Percentiles rank a stretch among this genome's conserved stretches.
Conservation (phyloP, 2,888 invertebrate species). For the Melikaiella ostensackeni region DNA sequence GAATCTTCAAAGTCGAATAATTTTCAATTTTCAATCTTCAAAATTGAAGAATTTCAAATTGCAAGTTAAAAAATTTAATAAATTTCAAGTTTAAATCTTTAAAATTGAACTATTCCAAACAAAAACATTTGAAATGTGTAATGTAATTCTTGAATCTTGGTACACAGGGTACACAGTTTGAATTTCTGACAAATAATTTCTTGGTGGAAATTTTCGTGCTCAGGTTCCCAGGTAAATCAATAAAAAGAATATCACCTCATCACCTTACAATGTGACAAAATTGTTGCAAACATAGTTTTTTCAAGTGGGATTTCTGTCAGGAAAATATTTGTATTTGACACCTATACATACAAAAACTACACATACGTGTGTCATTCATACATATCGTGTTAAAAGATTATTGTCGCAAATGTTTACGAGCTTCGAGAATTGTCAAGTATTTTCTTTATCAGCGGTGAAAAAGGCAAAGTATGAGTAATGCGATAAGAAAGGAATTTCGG, state of each 20-base stretch:
- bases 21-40: too few relatives aligned
- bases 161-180: background rate
- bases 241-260: constrained; percentile 1
- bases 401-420: constrained; percentile 9
- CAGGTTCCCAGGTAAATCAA: background rate
- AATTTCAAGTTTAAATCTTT: too few relatives aligned
- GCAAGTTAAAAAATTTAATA: too few relatives aligned
- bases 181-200: background rate
- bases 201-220: background rate
- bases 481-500: background rate
- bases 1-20: too few relatives aligned
- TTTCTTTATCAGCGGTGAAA: constrained; percentile 1
- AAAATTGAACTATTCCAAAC: too few relatives aligned
- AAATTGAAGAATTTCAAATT: too few relatives aligned
- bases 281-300: background rate
- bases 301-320: background rate
- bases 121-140: too few relatives aligned
- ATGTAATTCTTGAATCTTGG: background rate
- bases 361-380: background rate
- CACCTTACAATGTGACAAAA: background rate
- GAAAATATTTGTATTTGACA: background rate
- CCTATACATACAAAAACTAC: background rate
- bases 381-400: constrained; percentile 4
- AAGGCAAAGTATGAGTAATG: background rate
- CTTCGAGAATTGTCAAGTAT: constrained; percentile 3